These are phyloP conservation scores for Halocynthia aurantium DNA, from an alignment of 23 tunicate genomes.

Conservation along the genomic window DNA sequence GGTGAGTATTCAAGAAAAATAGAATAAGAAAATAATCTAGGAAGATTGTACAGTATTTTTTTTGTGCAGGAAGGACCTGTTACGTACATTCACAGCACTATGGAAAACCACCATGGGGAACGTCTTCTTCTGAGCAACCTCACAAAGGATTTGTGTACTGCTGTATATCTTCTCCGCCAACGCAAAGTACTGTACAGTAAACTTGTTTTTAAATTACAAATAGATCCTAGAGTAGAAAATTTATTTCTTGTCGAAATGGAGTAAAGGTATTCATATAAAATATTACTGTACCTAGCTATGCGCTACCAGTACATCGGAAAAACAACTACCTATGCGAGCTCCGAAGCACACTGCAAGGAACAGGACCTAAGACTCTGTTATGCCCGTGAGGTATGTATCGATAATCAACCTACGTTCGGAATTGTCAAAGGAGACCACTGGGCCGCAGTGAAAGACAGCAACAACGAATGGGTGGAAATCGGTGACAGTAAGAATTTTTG, in stretches of 20 bases:
- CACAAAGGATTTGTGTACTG: constrained; percentile 22
- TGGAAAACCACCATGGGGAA: constrained; percentile 15
- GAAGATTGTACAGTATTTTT: background rate
- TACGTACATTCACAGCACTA: background rate
- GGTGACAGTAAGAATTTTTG: background rate
- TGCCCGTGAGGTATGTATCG: background rate
- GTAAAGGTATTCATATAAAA: too few relatives aligned
- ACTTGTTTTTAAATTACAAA: too few relatives aligned
- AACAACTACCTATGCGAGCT: constrained; percentile 12
- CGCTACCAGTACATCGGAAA: constrained; percentile 14
- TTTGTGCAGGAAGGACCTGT: background rate
- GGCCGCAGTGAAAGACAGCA: background rate
- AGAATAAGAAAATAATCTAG: background rate
- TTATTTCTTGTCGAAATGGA: too few relatives aligned
- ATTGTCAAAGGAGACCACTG: background rate
- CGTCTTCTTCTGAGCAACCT: background rate
- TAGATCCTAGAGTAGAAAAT: too few relatives aligned
- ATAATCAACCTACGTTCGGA: background rate
- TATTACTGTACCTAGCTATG: background rate
- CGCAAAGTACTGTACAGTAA: background rate
- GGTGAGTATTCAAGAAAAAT: background rate
- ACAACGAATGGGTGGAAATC: constrained; percentile 2
- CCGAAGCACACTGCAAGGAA: constrained; percentile 2
- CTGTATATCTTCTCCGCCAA: background rate
- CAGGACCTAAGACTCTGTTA: background rate